phyloP scores from a whole-genome alignment of 2,888 invertebrate genomes.

The Barypeithes pellucidus region DNA sequence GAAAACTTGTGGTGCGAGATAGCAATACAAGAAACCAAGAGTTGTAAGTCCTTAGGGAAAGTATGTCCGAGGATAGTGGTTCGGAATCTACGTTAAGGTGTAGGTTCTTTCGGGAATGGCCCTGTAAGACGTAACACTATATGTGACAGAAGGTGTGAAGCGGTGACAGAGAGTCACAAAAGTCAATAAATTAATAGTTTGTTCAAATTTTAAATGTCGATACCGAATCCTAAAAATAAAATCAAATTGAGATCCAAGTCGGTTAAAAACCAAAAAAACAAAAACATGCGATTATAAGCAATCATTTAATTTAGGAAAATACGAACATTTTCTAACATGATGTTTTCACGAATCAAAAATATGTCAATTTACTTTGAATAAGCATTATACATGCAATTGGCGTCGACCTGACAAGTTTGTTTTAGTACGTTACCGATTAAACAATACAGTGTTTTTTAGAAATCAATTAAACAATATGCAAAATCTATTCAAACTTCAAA shows the following conservation, averaged over 20 bases:
- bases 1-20: too few relatives aligned
- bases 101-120: too few relatives aligned
- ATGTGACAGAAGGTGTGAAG: too few relatives aligned
- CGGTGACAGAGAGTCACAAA: too few relatives aligned
- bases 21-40: too few relatives aligned
- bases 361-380: conserved; percentile 3
- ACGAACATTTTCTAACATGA: conserved; percentile 4
- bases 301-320: background rate
- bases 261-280: background rate
- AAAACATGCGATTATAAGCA: background rate
- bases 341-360: conserved; percentile 3
- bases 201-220: too few relatives aligned
- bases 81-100: too few relatives aligned
- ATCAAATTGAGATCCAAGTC: background rate
- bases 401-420: conserved; percentile 7
- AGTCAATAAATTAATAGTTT: too few relatives aligned
- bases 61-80: too few relatives aligned
- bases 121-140: too few relatives aligned
- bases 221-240: background rate
- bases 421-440: background rate
- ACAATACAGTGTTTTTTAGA: background rate
- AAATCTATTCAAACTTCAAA: background rate
- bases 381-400: conserved; percentile 1
- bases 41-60: too few relatives aligned
- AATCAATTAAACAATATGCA: background rate